Evolutionary conservation across 2,888 invertebrate species (phyloP), one percentile per base, ranked within the genome.

Genomic region (Tuberolachnus salignus): DNA sequence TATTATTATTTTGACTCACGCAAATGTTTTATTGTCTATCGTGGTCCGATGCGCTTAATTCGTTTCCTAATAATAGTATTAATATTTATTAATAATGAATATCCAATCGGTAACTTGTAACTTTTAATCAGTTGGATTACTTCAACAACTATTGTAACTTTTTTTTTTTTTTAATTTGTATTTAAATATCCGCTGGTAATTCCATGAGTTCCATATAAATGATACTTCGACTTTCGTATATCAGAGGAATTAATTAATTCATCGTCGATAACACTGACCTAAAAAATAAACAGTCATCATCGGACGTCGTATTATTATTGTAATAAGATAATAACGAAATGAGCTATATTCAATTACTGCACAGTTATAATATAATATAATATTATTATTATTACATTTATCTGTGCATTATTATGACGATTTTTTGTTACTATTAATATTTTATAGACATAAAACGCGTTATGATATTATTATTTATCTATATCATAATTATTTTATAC

Each of bases 221-320:
- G 63, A 63, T 73, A 44, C 63, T 44, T 53, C 42, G 23, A 64
- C 66, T 57, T 75, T 21, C 14, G 34, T 78, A 69, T 78, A 69
- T 78, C 69, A 61, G 51, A 49, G 23, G 26, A 78, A 78, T 78
- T 59, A 61, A 69, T 78, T 78, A 69, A 78, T 69, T 78, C 51
- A 49, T 51, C 51, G 59, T 51, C 51, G 51, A 78, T 69, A 69
- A 78, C 59, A 61, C 59, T 78, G 78, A 78, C 78, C 78, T 78
- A 78, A 78, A 57, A 23, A 72, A 49, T 66, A 26, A 75, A 75
- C 57, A 55, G 23, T 42, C 71, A 46, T 44, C 61, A 34, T 34
- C 34, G 6, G 34, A 34, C 34, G 6, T 34, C 6, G 6, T 34
- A 34, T 34, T 34, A 34, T 34, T 34, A 34, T 34, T 4, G n/a